Conservation (phyloP, 2,797 vertebrate genomes). For the Halcyon badia region DNA sequence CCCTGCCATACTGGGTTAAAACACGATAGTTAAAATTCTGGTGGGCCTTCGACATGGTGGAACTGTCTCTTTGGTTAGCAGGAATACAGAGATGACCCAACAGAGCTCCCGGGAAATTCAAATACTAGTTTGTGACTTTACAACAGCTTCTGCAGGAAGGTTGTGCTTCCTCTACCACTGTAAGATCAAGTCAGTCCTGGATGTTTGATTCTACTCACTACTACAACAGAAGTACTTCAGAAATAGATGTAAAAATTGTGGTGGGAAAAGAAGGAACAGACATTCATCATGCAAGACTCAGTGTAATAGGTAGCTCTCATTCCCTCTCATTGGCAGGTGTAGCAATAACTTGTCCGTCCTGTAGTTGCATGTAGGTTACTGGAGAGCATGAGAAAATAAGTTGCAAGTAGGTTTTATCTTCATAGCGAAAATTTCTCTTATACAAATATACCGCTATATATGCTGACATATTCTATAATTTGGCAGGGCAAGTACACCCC, state of each 20-base stretch:
- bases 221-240: neutral
- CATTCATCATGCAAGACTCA: neutral
- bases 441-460: neutral
- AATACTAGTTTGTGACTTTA: neutral
- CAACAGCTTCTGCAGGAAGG: neutral
- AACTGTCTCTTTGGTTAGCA: neutral
- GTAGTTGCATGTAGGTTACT: neutral
- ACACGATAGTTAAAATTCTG: neutral
- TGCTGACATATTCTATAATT: neutral
- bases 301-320: neutral
- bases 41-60: rapidly evolving
- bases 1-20: neutral
- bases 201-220: neutral
- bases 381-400: neutral
- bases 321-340: neutral
- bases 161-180: neutral
- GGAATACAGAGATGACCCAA: neutral
- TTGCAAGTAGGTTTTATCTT: neutral
- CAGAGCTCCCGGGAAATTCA: neutral
- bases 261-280: neutral
- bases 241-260: neutral
- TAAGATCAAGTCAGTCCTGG: neutral
- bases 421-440: neutral
- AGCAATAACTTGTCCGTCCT: neutral
- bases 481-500: neutral